A percentile compares a stretch with the other conserved stretches of the same genome.
These are phyloP conservation scores for Bostrychus sinensis DNA, from an alignment of 2,113 vertebrate species.

Conservation along the genomic window DNA sequence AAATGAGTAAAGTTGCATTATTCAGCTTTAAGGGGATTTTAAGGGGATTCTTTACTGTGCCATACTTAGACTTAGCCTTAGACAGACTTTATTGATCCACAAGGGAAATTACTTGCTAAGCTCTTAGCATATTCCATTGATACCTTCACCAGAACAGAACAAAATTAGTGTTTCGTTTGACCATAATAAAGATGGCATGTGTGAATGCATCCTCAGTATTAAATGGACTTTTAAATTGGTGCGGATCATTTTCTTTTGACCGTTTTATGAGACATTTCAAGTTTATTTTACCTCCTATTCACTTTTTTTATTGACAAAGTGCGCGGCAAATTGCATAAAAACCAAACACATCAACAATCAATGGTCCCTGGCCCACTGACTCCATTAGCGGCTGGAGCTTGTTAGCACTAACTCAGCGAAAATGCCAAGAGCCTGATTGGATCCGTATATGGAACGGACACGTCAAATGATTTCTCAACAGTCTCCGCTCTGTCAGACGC, in stretches of 20 bases:
- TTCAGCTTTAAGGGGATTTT: no score
- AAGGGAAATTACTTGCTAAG: no score
- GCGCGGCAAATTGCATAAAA: constrained; percentile 1
- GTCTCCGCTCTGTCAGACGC: constrained; percentile 39
- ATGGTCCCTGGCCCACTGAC: constrained; percentile 2
- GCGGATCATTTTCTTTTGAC: neutral
- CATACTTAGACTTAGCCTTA: no score
- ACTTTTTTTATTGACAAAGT: neutral
- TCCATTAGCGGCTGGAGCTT: constrained; percentile 22
- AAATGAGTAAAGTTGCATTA: no score
- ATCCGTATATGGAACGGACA: constrained; percentile 43
- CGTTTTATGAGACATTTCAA: neutral
- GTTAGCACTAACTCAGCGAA: constrained; percentile 22
- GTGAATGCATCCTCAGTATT: no score
- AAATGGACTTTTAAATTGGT: no score
- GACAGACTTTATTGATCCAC: no score
- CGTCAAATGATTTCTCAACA: constrained; percentile 49
- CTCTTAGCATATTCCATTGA: no score
- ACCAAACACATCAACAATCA: constrained; percentile 12
- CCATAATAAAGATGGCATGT: no score
- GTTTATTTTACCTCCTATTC: neutral
- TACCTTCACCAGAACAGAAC: no score
- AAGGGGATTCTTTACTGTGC: no score
- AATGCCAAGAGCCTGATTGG: constrained; percentile 52
- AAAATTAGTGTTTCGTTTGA: no score